Conservation (phyloP, 53 echinoderm and acorn worm species). For the Stichopus horrens region DNA sequence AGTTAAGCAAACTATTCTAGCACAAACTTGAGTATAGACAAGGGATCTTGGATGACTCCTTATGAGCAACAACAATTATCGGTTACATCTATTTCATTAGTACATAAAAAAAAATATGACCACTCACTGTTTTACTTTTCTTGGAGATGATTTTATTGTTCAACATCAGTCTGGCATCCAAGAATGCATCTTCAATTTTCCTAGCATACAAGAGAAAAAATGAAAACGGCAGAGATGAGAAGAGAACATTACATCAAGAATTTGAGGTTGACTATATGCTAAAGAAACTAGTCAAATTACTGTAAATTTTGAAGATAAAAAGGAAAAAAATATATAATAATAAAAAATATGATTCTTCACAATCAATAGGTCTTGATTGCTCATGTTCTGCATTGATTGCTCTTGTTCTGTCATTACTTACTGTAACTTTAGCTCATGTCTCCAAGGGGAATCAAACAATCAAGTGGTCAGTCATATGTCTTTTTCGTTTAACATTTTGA, state of each 20-base stretch:
- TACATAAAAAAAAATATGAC: neutral
- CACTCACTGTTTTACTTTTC: slow-evolving; percentile 82
- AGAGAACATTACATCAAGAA: neutral
- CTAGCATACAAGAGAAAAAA: slow-evolving; percentile 48
- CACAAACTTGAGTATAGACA: too few relatives aligned
- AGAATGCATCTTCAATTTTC: slow-evolving; percentile 88
- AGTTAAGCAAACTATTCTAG: too few relatives aligned
- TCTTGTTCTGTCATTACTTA: too few relatives aligned
- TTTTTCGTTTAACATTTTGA: too few relatives aligned
- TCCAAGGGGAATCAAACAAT: too few relatives aligned
- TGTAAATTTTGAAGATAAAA: neutral
- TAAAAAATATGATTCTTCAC: neutral
- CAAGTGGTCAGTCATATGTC: too few relatives aligned
- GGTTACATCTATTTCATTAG: too few relatives aligned
- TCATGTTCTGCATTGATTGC: too few relatives aligned
- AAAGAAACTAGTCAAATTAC: neutral
- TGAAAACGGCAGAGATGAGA: neutral
- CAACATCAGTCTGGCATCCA: slow-evolving; percentile 59
- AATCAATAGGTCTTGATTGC: too few relatives aligned
- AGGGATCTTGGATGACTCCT: too few relatives aligned
- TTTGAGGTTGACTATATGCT: neutral
- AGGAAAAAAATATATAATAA: neutral
- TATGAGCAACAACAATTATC: too few relatives aligned
- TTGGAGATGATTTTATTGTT: slow-evolving; percentile 79
- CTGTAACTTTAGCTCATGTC: too few relatives aligned